phyloP scores from a whole-genome alignment of 1,140 invertebrate genomes.

The Trachymyrmex cornetzi region DNA sequence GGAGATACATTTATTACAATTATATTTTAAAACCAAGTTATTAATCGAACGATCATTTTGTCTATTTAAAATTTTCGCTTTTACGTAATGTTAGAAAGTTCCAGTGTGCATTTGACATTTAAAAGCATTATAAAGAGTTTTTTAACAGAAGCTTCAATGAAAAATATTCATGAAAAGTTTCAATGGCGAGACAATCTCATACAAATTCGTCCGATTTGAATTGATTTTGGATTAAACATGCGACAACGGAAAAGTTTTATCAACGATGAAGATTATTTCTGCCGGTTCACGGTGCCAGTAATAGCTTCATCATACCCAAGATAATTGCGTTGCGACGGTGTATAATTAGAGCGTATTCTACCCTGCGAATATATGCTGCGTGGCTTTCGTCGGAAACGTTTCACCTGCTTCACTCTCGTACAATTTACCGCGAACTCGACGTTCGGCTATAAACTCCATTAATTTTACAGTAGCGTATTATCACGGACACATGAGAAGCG shows the following conservation, averaged over 20 bases:
- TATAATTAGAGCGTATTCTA: slow-evolving; percentile 74
- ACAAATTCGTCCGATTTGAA: slow-evolving; percentile 14
- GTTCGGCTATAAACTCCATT: slow-evolving; percentile 57
- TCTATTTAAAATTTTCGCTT: background rate
- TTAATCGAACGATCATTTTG: background rate
- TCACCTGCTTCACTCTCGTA: slow-evolving; percentile 45
- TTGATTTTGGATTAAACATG: slow-evolving; percentile 58
- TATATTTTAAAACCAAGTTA: background rate
- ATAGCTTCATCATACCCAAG: slow-evolving; percentile 78
- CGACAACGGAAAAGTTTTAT: slow-evolving; percentile 63
- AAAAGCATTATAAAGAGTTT: slow-evolving; percentile 18
- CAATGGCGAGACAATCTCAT: background rate
- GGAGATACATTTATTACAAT: background rate
- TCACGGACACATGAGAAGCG: slow-evolving; percentile 50
- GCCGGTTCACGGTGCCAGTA: slow-evolving; percentile 72
- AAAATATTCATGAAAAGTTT: slow-evolving; percentile 27
- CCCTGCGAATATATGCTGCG: slow-evolving; percentile 58
- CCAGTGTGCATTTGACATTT: background rate
- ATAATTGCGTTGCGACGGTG: slow-evolving; percentile 73
- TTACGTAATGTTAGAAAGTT: background rate
- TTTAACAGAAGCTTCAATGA: slow-evolving; percentile 2
- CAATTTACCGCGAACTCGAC: slow-evolving; percentile 38
- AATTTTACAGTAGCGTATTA: slow-evolving; percentile 60
- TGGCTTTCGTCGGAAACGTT: slow-evolving; percentile 57
- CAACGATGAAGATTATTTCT: slow-evolving; percentile 72